phyloP scores from a whole-genome alignment of 2,888 invertebrate species.

The Rhimphoctona megacephalus region DNA sequence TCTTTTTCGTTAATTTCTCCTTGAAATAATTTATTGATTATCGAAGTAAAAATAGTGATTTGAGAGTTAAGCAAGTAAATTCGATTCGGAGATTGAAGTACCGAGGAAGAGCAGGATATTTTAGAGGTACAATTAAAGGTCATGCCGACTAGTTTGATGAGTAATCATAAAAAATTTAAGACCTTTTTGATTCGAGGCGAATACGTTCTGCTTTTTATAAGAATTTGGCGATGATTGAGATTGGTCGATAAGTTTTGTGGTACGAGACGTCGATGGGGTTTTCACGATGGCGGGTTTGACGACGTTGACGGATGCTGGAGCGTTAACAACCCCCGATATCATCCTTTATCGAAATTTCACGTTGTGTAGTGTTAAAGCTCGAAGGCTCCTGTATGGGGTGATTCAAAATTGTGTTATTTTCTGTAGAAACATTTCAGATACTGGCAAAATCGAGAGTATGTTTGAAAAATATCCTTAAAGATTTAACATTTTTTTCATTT shows the following conservation, averaged over 20 bases:
- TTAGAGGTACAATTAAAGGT: neutral
- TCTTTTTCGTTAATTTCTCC: neutral
- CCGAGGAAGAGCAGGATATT: neutral
- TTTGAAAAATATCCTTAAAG: neutral
- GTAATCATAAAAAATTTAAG: constrained; percentile 30
- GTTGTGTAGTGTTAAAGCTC: constrained; percentile 30
- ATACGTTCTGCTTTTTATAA: constrained; percentile 30
- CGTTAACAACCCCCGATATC: constrained; percentile 71
- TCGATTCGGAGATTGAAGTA: neutral
- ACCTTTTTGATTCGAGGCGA: neutral
- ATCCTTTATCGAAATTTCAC: constrained; percentile 41
- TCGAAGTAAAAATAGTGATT: neutral
- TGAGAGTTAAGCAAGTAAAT: no score
- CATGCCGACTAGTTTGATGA: constrained; percentile 2
- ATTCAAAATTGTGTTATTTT: neutral
- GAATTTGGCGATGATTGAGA: constrained; percentile 32
- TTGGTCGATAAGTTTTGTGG: constrained; percentile 24
- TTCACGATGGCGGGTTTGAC: constrained; percentile 69
- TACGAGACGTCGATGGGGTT: constrained; percentile 38
- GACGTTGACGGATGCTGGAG: constrained; percentile 74
- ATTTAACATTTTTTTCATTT: no score
- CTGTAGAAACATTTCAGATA: neutral
- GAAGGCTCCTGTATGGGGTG: neutral
- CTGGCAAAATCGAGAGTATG: neutral
- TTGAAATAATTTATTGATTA: neutral